Evolutionary conservation across 2,797 vertebrate genomes (phyloP), one percentile per base, ranked within the genome.

Genomic region (Enteromius afrohamiltoni): DNA sequence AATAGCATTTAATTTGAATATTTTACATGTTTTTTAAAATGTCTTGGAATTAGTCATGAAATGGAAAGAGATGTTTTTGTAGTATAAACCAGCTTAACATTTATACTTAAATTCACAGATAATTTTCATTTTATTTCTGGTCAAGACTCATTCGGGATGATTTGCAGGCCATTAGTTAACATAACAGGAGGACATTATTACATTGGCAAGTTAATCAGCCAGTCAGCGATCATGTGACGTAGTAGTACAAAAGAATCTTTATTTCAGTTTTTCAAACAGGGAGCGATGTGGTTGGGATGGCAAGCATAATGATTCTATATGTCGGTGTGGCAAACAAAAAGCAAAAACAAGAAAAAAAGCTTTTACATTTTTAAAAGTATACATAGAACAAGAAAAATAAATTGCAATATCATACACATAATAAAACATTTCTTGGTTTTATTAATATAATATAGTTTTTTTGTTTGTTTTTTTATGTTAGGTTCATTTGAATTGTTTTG

Each of bases 1-100:
- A 87, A 79, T 74, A 37, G 67, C 29, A 34, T 77, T 83, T 82
- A 75, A 74, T 79, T 74, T 65, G 1, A 45, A 34, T 6, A 40
- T 74, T 71, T 69, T 62, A 29, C 70, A 68, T 58, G 49, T 65
- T 49, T 16, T 67, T 16, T 73, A 10, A 62, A 83, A 51, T 76
- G n/a, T 68, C 34, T 19, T n/a, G 4, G 26, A 58, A n/a, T 49
- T 55, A 23, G n/a, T 26, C 4, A 16, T 37, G 26, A 29, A 49
- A 65, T 49, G 23, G 37, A 13, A 68, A 23, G 1, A 31, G 21
- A 19, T 29, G 37, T 17, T 53, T 3, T 60, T 42, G 14, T 62
- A 8, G 42, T 37, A 23, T 6, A 77, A 77, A 9, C n/a, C 75
- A 60, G 17, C 19, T 14, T 7, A 2, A 17, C 40, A 10, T 76